Conservation (phyloP, 2,113 vertebrate species). For the Triplophysa siluroides region DNA sequence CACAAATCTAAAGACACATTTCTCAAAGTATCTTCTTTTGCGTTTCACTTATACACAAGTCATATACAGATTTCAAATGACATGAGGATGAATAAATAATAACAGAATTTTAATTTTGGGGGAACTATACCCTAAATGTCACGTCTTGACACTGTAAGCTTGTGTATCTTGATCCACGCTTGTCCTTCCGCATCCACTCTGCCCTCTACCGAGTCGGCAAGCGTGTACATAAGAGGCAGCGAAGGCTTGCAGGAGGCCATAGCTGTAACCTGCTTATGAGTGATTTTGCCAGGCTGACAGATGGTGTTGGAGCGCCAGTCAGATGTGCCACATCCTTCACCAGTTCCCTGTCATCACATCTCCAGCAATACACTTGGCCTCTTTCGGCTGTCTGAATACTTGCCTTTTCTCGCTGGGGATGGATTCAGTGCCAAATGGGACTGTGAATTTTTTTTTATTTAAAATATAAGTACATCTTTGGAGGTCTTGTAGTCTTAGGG, state of each 20-base stretch:
- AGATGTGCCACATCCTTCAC: conserved; percentile 56
- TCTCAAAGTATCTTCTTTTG: too few species aligned
- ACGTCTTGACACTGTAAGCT: too few species aligned
- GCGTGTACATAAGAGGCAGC: conserved; percentile 30
- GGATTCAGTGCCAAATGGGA: conserved; percentile 21
- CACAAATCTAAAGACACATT: too few species aligned
- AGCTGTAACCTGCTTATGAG: conserved; percentile 52
- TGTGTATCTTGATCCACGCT: conserved; percentile 29
- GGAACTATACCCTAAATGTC: too few species aligned
- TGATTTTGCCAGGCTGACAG: conserved; percentile 54
- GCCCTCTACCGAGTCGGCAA: conserved; percentile 29
- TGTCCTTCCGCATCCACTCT: conserved; percentile 18
- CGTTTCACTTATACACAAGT: too few species aligned
- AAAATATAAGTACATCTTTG: conserved; percentile 17
- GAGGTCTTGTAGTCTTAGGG: neutral
- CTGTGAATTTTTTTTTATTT: conserved; percentile 12
- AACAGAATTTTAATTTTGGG: too few species aligned
- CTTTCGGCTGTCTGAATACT: conserved; percentile 20
- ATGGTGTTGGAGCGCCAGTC: conserved; percentile 56
- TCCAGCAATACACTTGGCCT: conserved; percentile 40
- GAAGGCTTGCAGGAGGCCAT: conserved; percentile 22
- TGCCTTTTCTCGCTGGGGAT: conserved; percentile 3
- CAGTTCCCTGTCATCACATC: conserved; percentile 38
- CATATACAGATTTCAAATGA: too few species aligned
- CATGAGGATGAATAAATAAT: too few species aligned